phyloP scores from a whole-genome alignment of 2,113 vertebrate species.

The Dascyllus trimaculatus region DNA sequence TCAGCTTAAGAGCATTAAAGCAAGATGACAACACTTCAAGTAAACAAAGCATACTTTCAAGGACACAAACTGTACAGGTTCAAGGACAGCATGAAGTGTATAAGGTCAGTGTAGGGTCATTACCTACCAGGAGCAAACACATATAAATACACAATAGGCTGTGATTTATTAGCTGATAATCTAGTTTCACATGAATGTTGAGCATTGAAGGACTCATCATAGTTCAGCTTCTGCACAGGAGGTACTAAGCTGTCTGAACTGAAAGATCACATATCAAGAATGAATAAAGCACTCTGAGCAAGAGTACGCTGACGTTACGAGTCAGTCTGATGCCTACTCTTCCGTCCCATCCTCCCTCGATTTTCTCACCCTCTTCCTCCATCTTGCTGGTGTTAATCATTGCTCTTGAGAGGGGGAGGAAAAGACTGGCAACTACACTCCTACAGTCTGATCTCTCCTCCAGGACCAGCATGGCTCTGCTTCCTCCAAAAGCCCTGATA shows the following conservation, averaged over 20 bases:
- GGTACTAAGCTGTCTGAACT: slow-evolving; percentile 19
- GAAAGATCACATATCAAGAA: slow-evolving; percentile 17
- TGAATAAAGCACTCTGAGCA: slow-evolving; percentile 28
- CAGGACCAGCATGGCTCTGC: slow-evolving; percentile 23
- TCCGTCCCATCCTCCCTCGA: slow-evolving; percentile 13
- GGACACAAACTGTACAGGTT: slow-evolving; percentile 31
- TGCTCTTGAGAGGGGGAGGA: slow-evolving; percentile 20
- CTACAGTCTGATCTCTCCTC: slow-evolving; percentile 36
- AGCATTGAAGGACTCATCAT: neutral
- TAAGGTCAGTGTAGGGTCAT: slow-evolving; percentile 30
- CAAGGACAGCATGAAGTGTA: slow-evolving; percentile 11
- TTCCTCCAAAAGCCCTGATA: slow-evolving; percentile 46
- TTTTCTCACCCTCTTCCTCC: slow-evolving; percentile 62
- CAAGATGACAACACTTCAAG: slow-evolving; percentile 19
- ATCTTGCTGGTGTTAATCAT: slow-evolving; percentile 70
- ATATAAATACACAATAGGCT: slow-evolving; percentile 12
- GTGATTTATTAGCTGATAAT: slow-evolving; percentile 42
- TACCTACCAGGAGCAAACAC: neutral
- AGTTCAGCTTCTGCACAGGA: neutral
- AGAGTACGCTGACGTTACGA: slow-evolving; percentile 34
- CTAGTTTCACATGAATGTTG: slow-evolving; percentile 5
- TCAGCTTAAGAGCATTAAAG: slow-evolving; percentile 63
- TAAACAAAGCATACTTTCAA: slow-evolving; percentile 28
- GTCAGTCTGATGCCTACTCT: slow-evolving; percentile 19
- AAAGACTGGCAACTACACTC: slow-evolving; percentile 29